A percentile compares a stretch with the other conserved stretches of the same genome.
These are phyloP conservation scores for Caenorhabditis zanzibari DNA, from an alignment of 2,888 invertebrate genomes.

Conservation along the genomic window DNA sequence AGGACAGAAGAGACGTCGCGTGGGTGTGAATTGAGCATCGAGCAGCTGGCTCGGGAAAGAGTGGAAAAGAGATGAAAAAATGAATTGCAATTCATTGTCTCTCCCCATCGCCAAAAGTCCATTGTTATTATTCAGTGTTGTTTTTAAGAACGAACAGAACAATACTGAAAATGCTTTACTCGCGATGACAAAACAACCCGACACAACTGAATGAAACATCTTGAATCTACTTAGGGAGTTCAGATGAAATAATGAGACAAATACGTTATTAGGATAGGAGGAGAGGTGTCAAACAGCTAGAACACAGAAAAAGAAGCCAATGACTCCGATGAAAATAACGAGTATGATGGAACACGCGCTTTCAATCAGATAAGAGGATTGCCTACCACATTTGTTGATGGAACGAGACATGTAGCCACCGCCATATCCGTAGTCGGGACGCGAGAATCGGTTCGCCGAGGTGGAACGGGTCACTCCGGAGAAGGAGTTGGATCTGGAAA, in stretches of 20 bases:
- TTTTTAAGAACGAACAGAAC: slow-evolving; percentile 29
- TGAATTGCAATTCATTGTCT: slow-evolving; percentile 53
- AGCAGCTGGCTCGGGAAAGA: slow-evolving; percentile 55
- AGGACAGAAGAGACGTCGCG: slow-evolving; percentile 32
- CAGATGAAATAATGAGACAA: slow-evolving; percentile 20
- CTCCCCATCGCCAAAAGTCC: background rate
- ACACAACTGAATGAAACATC: slow-evolving; percentile 47
- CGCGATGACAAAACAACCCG: slow-evolving; percentile 59
- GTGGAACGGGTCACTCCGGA: slow-evolving; percentile 71
- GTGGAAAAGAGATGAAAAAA: slow-evolving; percentile 48
- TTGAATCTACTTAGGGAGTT: slow-evolving; percentile 13
- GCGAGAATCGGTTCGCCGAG: slow-evolving; percentile 71
- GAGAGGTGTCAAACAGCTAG: slow-evolving; percentile 49
- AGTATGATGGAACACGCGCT: slow-evolving; percentile 56
- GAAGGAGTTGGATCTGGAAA: slow-evolving; percentile 77
- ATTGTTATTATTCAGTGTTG: slow-evolving; percentile 19
- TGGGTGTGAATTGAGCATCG: slow-evolving; percentile 46
- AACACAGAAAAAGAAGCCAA: slow-evolving; percentile 65
- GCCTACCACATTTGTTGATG: slow-evolving; percentile 79
- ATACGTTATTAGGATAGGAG: slow-evolving; percentile 38
- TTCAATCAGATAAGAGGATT: slow-evolving; percentile 53
- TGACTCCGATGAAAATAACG: slow-evolving; percentile 61
- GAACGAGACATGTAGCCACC: slow-evolving; percentile 82
- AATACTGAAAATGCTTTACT: slow-evolving; percentile 56
- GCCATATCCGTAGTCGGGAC: slow-evolving; percentile 80